Conservation (phyloP, 2,888 invertebrate genomes). For the Priocnemis perturbator region DNA sequence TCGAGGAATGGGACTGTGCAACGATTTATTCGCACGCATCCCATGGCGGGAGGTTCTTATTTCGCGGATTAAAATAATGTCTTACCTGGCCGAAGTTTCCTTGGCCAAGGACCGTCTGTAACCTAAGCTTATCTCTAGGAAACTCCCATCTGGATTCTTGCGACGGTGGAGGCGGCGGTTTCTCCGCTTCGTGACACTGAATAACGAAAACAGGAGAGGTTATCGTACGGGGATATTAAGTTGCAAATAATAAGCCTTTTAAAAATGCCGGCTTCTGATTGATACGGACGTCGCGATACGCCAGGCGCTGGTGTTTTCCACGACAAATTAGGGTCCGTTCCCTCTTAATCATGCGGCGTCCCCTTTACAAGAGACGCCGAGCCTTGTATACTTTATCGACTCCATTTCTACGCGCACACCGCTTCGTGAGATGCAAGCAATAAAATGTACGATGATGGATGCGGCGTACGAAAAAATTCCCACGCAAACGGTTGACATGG, state of each 20-base stretch:
- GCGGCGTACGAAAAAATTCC: too few species aligned
- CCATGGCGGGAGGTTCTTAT: slow-evolving; percentile 16
- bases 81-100: slow-evolving; percentile 89
- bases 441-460: too few species aligned
- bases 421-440: too few species aligned
- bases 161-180: slow-evolving; percentile 78
- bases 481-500: too few species aligned
- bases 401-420: too few species aligned
- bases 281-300: too few species aligned
- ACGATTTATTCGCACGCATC: slow-evolving; percentile 46
- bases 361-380: too few species aligned
- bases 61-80: slow-evolving; percentile 28
- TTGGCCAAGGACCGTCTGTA: slow-evolving; percentile 88
- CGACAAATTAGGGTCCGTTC: too few species aligned
- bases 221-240: slow-evolving; percentile 23
- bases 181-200: slow-evolving; percentile 76
- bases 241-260: slow-evolving; percentile 34
- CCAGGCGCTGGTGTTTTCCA: too few species aligned
- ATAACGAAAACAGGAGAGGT: slow-evolving; percentile 17
- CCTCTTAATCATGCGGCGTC: too few species aligned
- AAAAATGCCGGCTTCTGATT: slow-evolving; percentile 22
- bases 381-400: too few species aligned
- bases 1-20: neutral
- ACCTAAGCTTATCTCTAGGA: slow-evolving; percentile 84
- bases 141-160: slow-evolving; percentile 85